Percentiles rank a stretch among this genome's conserved stretches.
Conservation (phyloP, 2,797 vertebrate species). For the Gallinago solitaria region DNA sequence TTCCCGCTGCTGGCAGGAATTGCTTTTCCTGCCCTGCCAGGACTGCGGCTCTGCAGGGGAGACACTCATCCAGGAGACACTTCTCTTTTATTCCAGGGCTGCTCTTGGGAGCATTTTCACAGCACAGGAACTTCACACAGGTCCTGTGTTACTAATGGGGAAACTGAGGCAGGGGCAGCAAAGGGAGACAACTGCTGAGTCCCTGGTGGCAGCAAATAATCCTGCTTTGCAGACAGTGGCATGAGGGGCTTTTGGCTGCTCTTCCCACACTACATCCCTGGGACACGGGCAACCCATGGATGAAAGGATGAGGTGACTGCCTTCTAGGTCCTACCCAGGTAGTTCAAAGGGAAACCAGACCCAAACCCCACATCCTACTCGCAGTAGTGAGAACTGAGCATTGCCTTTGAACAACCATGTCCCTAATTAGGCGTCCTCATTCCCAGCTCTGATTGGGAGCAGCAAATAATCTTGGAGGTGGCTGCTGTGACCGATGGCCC, state of each 20-base stretch:
- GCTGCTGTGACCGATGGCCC: background rate
- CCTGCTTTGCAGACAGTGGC: background rate
- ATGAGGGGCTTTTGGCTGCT: background rate
- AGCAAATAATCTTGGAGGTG: background rate
- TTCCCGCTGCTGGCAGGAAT: background rate
- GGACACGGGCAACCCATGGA: accelerated
- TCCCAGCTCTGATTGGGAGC: background rate
- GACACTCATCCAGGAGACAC: background rate
- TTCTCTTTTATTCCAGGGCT: background rate
- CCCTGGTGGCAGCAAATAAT: background rate
- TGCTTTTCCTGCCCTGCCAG: background rate
- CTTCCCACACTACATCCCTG: background rate
- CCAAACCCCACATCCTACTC: background rate
- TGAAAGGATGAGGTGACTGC: background rate
- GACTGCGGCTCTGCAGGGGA: background rate
- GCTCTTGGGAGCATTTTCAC: background rate
- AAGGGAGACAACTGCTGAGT: background rate
- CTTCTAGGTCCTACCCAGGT: background rate
- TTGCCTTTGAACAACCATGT: accelerated
- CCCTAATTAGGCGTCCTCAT: background rate
- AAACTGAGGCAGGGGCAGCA: background rate
- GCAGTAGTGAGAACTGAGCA: background rate
- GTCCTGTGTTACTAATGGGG: background rate
- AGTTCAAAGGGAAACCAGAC: background rate
- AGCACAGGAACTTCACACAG: background rate